These are phyloP conservation scores for Tribolium freemani DNA, from an alignment of 2,888 invertebrate species.

Conservation along the genomic window DNA sequence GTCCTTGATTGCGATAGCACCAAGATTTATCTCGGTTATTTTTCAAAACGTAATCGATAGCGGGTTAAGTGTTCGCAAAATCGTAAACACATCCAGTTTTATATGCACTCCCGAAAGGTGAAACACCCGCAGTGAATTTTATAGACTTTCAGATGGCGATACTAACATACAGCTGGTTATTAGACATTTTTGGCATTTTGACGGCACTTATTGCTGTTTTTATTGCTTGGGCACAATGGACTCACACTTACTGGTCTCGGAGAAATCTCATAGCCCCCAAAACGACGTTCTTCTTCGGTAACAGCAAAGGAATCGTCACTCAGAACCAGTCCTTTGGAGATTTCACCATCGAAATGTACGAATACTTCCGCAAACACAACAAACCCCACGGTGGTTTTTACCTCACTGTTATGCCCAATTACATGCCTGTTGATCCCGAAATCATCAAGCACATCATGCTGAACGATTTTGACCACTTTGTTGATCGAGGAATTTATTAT, in stretches of 20 bases:
- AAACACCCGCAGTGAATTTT: not conserved
- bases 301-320: conserved; percentile 23
- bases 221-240: conserved; percentile 17
- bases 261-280: conserved; percentile 10
- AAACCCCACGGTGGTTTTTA: conserved; percentile 50
- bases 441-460: conserved; percentile 57
- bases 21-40: too few species aligned
- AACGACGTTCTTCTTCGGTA: conserved; percentile 22
- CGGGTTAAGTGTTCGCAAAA: too few species aligned
- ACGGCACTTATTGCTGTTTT: not conserved
- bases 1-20: too few species aligned
- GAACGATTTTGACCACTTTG: conserved; percentile 60
- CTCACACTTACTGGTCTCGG: conserved; percentile 10
- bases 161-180: conserved; percentile 1
- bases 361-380: conserved; percentile 3
- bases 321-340: conserved; percentile 25
- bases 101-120: not conserved
- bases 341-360: conserved; percentile 4
- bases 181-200: not conserved
- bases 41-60: too few species aligned
- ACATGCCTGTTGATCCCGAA: conserved; percentile 57
- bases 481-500: conserved; percentile 53
- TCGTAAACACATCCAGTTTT: too few species aligned
- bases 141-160: not conserved
- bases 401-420: conserved; percentile 62